These are phyloP conservation scores for Halesus radiatus DNA, from an alignment of 1,140 invertebrate genomes.

Conservation along the genomic window DNA sequence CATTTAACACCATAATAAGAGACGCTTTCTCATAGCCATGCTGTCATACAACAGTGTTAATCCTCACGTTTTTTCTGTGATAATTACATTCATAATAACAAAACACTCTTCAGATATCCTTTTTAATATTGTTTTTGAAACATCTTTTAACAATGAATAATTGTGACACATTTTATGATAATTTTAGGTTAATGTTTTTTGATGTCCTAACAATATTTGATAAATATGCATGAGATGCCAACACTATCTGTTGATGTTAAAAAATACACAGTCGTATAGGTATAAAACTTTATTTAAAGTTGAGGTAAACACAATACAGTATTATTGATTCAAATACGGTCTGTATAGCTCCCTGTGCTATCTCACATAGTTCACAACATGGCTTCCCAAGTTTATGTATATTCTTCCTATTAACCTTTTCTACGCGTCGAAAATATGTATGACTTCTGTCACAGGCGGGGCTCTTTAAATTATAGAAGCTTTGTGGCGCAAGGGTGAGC, in stretches of 20 bases:
- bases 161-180: conserved; percentile 5
- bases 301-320: background rate
- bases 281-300: background rate
- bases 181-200: conserved; percentile 1
- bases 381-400: too few relatives aligned
- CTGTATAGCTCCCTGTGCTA: too few relatives aligned
- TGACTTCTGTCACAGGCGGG: too few relatives aligned
- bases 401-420: too few relatives aligned
- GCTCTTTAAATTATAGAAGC: too few relatives aligned
- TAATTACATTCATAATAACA: conserved; percentile 1
- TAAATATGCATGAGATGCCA: background rate
- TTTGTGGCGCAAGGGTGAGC: too few relatives aligned
- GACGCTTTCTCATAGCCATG: conserved; percentile 22
- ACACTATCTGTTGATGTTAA: background rate
- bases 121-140: background rate
- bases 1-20: conserved; percentile 15
- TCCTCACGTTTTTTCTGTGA: conserved; percentile 41
- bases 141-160: conserved; percentile 3
- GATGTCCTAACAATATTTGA: background rate
- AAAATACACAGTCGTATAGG: background rate
- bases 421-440: too few relatives aligned
- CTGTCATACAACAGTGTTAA: conserved; percentile 21
- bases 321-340: too few relatives aligned
- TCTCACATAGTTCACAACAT: too few relatives aligned
- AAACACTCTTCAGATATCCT: background rate